Conservation (phyloP, 2,113 vertebrate species). For the Solea solea region DNA sequence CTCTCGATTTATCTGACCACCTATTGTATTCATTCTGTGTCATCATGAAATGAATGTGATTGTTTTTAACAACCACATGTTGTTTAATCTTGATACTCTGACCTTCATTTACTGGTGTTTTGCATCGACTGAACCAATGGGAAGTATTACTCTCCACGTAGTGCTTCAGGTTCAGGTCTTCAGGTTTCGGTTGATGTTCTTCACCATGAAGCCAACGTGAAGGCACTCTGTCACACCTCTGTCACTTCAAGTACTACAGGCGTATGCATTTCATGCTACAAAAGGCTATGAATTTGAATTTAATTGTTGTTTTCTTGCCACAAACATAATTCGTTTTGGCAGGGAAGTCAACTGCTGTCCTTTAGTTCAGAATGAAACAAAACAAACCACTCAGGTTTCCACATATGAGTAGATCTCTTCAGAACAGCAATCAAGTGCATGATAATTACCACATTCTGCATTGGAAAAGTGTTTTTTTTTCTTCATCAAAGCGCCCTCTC, state of each 20-base stretch:
- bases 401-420: constrained; percentile 41
- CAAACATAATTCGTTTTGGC: constrained; percentile 44
- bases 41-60: too few relatives aligned
- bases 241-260: background rate
- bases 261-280: background rate
- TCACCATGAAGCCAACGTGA: constrained; percentile 38
- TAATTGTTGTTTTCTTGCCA: constrained; percentile 34
- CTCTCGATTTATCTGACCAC: background rate
- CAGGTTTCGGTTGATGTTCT: constrained; percentile 83
- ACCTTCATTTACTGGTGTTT: background rate
- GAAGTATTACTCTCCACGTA: constrained; percentile 73
- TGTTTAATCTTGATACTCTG: constrained; percentile 23
- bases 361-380: constrained; percentile 20
- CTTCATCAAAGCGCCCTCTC: constrained; percentile 31
- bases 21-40: too few relatives aligned
- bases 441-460: constrained; percentile 64
- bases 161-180: constrained; percentile 64
- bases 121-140: background rate
- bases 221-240: background rate
- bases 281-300: constrained; percentile 10
- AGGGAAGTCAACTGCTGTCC: constrained; percentile 30
- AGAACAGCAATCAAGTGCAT: constrained; percentile 58
- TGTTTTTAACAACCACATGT: constrained; percentile 35
- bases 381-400: constrained; percentile 24
- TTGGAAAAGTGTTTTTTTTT: constrained; percentile 34